Evolutionary conservation across 2,113 vertebrate genomes (phyloP).

Genomic region (Oryzias curvinotus): DNA sequence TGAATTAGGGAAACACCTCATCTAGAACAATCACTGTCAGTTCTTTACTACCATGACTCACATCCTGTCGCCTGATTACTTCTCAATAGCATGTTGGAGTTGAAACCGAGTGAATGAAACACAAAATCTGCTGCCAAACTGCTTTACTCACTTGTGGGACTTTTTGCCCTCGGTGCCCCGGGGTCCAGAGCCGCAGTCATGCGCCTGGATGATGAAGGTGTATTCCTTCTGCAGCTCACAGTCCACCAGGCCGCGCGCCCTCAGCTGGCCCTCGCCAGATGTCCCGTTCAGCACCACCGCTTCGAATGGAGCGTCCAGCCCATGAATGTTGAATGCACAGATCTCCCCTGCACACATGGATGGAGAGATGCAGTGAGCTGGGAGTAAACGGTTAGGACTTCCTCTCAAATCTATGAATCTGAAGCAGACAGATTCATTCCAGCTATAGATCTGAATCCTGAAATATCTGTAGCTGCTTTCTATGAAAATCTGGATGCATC

Average conservation of each 20-base stretch:
- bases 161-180: conserved; percentile 88
- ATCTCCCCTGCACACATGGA: conserved; percentile 85
- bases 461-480: too few relatives aligned
- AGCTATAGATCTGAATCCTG: too few relatives aligned
- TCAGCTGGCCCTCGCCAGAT: conserved; percentile 91
- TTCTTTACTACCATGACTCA: too few relatives aligned
- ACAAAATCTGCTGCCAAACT: not conserved
- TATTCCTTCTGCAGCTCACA: conserved; percentile 96
- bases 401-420: too few relatives aligned
- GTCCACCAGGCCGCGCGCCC: conserved; percentile 86
- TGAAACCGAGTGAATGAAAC: not conserved
- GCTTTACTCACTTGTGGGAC: conserved; percentile 93
- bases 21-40: too few relatives aligned
- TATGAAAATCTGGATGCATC: too few relatives aligned
- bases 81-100: too few relatives aligned
- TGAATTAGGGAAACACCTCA: too few relatives aligned
- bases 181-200: conserved; percentile 90
- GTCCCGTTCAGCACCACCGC: conserved; percentile 95
- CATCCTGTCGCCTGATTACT: too few relatives aligned
- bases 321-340: conserved; percentile 95
- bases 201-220: conserved; percentile 96
- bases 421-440: too few relatives aligned
- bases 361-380: not conserved
- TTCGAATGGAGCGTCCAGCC: conserved; percentile 90
- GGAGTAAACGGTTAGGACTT: not conserved